phyloP scores from a whole-genome alignment of 2,797 vertebrate species.

The Limosa lapponica region DNA sequence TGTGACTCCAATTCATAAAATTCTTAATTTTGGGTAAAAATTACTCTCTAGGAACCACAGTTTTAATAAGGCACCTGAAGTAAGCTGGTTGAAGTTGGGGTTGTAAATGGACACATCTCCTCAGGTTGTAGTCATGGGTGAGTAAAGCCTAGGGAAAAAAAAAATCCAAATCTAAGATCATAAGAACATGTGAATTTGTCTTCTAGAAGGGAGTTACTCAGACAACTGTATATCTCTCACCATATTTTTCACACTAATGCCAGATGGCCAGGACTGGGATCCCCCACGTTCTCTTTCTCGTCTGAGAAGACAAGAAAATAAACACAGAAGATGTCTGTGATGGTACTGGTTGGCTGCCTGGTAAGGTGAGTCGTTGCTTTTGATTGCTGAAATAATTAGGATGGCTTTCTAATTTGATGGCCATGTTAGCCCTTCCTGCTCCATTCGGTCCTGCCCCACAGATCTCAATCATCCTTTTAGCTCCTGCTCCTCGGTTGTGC shows the following conservation, averaged over 20 bases:
- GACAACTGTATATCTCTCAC: neutral
- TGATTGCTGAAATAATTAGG: neutral
- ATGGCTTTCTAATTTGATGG: neutral
- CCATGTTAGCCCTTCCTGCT: neutral
- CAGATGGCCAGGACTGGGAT: conserved; percentile 56
- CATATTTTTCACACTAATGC: conserved; percentile 19
- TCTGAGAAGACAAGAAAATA: conserved; percentile 34
- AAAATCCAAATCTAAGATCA: neutral
- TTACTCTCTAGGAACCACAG: neutral
- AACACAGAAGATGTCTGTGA: conserved; percentile 12
- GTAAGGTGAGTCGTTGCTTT: conserved; percentile 32
- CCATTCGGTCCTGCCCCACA: neutral
- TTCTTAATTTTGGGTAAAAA: neutral
- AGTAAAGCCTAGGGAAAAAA: neutral
- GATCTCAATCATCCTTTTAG: neutral
- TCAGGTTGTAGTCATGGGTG: neutral
- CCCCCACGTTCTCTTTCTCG: conserved; percentile 15
- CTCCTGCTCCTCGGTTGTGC: neutral
- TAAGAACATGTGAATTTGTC: neutral
- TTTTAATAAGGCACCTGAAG: neutral
- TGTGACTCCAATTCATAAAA: fast-evolving
- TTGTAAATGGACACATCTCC: neutral
- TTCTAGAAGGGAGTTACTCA: neutral
- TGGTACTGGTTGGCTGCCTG: neutral
- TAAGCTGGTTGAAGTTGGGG: neutral